Conservation (phyloP, 2,888 invertebrate species). For the Abscondita cerata region DNA sequence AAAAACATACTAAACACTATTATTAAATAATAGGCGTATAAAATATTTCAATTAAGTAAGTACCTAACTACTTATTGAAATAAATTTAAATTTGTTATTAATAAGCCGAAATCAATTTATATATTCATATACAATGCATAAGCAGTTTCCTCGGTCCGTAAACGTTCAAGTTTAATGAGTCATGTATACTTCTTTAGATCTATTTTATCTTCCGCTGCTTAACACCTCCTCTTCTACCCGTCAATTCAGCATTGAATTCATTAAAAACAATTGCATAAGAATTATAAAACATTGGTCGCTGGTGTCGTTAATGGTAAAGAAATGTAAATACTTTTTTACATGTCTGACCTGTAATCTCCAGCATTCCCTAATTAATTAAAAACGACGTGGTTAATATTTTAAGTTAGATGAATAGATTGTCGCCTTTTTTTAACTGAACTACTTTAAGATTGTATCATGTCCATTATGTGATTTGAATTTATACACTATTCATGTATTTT, state of each 20-base stretch:
- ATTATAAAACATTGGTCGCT: not conserved
- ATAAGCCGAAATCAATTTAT: slow-evolving; percentile 54
- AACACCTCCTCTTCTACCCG: slow-evolving; percentile 29
- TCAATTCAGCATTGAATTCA: too few relatives aligned
- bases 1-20: too few relatives aligned
- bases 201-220: slow-evolving; percentile 22
- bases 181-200: slow-evolving; percentile 26
- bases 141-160: slow-evolving; percentile 40
- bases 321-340: not conserved
- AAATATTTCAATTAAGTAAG: too few relatives aligned
- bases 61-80: too few relatives aligned
- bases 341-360: not conserved
- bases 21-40: too few relatives aligned
- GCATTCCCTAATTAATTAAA: slow-evolving; percentile 18
- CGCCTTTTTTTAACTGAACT: slow-evolving; percentile 33
- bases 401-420: slow-evolving; percentile 38
- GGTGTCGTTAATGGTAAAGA: not conserved
- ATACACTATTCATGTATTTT: slow-evolving; percentile 41
- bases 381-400: slow-evolving; percentile 39
- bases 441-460: slow-evolving; percentile 36
- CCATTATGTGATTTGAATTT: slow-evolving; percentile 38
- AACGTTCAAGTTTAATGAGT: slow-evolving; percentile 27
- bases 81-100: too few relatives aligned
- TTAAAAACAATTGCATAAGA: not conserved
- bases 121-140: slow-evolving; percentile 52